Evolutionary conservation across 2,888 invertebrate species (phyloP), one percentile per base, ranked within the genome.

Genomic region (Drosophila macrospina): DNA sequence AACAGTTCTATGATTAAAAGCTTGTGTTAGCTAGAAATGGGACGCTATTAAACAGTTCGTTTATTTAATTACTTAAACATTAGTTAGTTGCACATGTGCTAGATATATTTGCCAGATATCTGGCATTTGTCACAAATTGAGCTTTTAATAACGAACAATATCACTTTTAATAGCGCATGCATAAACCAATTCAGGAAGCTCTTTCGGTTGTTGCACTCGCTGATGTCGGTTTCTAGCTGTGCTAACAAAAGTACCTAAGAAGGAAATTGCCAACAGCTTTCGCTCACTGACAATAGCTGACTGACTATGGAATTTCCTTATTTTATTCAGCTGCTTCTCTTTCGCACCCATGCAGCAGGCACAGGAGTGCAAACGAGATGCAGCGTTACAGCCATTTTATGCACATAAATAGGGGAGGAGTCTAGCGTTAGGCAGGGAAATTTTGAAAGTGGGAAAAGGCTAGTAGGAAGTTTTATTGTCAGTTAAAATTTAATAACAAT

Each of bases 331-430:
- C 20, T 44, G 41, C 26, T 15, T 57, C 75, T 75, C 76, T 54
- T 50, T 75, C 28, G 26, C 56, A n/a, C 76, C 8, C 5, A 56
- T 4, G 11, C 16, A 1, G 0, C 13, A 5, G 7, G 7, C 1
- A 5, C 13, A 0, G 1, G 5, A 24, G 76, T 16, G 60, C 6
- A 45, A 78, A 37, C 42, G 73, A 68, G 78, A 61, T 26, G 42
- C 67, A 57, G 5, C 10, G 16, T 16, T 16, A 37, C 56, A 44
- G 72, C 75, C 72, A 78, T 78, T 75, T 78, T 78, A 41, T 78
- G 62, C n/a, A 61, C 78, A 70, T 52, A 78, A 24, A 42, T 76
- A 61, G 76, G 78, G 78, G 78, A 47, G 78, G 79, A 64, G 66
- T 44, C 44, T 4, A 5, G 4, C 20, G 34, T 26, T 1, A 1